These are phyloP conservation scores for Hyposmocoma kahamanoa DNA, from an alignment of 1,140 invertebrate genomes.

Conservation along the genomic window DNA sequence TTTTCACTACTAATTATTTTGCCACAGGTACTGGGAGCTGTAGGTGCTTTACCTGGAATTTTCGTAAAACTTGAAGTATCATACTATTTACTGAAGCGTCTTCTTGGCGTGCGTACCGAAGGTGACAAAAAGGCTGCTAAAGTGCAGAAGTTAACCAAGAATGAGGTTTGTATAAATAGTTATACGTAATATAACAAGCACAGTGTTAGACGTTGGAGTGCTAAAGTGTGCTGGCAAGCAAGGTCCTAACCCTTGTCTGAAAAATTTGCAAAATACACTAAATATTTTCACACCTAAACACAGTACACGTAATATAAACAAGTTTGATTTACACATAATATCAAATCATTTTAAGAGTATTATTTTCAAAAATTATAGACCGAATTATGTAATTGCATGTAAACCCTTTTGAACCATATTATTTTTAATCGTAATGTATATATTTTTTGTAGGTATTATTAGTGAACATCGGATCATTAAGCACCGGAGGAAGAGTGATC, in stretches of 20 bases:
- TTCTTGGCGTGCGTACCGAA: constrained; percentile 98
- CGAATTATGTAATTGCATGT: too few relatives aligned
- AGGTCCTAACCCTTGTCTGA: too few relatives aligned
- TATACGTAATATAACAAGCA: too few relatives aligned
- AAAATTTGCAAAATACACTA: too few relatives aligned
- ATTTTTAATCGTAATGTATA: neutral
- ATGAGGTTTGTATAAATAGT: constrained; percentile 77
- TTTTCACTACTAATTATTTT: neutral
- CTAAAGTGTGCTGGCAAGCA: too few relatives aligned
- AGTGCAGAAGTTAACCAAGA: constrained; percentile 91
- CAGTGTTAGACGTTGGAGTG: too few relatives aligned
- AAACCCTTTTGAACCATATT: too few relatives aligned
- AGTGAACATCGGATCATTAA: constrained; percentile 99
- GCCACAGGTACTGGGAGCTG: constrained; percentile 90
- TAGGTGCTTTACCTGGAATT: constrained; percentile 96
- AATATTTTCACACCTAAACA: too few relatives aligned
- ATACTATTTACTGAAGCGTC: constrained; percentile 95
- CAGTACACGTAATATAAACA: too few relatives aligned
- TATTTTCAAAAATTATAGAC: too few relatives aligned
- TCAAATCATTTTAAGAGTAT: too few relatives aligned
- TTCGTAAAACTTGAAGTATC: constrained; percentile 99
- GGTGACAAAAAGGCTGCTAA: constrained; percentile 99
- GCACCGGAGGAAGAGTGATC: constrained; percentile 96
- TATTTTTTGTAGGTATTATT: constrained; percentile 81
- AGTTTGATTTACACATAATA: too few relatives aligned